A percentile compares a stretch with the other conserved stretches of the same genome.
Evolutionary conservation across 2,113 vertebrate genomes (phyloP).

Genomic region (Macroglossus sobrinus): DNA sequence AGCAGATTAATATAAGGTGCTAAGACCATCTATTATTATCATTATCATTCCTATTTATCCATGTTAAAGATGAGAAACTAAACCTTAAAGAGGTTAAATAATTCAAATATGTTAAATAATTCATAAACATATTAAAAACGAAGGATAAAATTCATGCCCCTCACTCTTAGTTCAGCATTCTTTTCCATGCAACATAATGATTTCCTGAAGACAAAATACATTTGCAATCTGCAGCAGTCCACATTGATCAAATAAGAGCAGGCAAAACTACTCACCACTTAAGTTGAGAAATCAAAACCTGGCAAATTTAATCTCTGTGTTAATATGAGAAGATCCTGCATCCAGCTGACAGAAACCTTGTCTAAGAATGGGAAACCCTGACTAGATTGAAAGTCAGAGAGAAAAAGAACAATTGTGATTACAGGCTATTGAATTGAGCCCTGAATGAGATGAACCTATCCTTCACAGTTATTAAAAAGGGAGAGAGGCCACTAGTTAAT

Average conservation of each 20-base stretch:
- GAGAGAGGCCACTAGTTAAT: not conserved
- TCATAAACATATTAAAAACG: not conserved
- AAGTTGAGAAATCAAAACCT: not conserved
- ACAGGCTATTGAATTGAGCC: not conserved
- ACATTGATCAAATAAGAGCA: not conserved
- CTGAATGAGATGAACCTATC: not conserved
- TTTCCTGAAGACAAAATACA: not conserved
- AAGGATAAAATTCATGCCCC: not conserved
- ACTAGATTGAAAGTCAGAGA: not conserved
- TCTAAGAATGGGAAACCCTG: not conserved
- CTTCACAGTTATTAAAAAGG: not conserved
- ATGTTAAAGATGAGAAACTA: not conserved
- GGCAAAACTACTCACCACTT: not conserved
- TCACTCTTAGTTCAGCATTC: not conserved
- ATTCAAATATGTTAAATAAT: not conserved
- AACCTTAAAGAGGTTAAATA: not conserved
- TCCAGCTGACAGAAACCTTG: not conserved
- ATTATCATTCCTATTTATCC: not conserved
- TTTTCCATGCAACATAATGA: not conserved
- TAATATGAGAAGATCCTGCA: not conserved
- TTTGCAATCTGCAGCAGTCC: not conserved
- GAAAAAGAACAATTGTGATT: not conserved
- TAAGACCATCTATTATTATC: not conserved
- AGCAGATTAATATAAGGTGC: not conserved
- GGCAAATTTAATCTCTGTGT: not conserved